These are phyloP conservation scores for Bubo bubo DNA, from an alignment of 2,113 vertebrate genomes.

Conservation along the genomic window DNA sequence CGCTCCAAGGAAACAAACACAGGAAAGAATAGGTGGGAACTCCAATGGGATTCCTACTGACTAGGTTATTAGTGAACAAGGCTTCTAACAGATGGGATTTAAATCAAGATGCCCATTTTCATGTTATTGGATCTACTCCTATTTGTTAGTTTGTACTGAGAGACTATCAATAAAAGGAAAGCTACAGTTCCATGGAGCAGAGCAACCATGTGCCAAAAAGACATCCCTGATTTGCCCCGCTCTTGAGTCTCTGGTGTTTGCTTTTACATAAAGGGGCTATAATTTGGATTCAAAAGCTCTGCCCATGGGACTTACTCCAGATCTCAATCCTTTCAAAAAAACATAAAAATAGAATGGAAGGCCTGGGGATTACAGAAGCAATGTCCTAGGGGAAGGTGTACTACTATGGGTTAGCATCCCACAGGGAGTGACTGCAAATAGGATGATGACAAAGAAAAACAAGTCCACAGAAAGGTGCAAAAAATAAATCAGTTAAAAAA, in stretches of 20 bases:
- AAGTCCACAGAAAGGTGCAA: not conserved
- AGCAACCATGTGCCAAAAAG: not conserved
- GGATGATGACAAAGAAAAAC: not conserved
- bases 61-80: not conserved
- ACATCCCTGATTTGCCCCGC: not conserved
- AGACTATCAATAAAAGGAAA: not conserved
- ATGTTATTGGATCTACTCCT: not conserved
- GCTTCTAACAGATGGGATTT: not conserved
- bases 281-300: not conserved
- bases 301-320: not conserved
- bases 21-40: not conserved
- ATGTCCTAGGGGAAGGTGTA: not conserved
- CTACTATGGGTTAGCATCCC: not conserved
- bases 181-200: not conserved
- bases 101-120: not conserved
- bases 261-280: not conserved
- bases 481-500: not conserved
- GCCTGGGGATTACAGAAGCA: not conserved
- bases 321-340: not conserved
- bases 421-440: not conserved
- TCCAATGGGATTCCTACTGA: not conserved
- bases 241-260: not conserved
- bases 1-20: not conserved
- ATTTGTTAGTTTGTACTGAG: not conserved
- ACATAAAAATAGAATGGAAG: not conserved